Percentiles rank a stretch among this genome's conserved stretches.
phyloP scores from a whole-genome alignment of 2,113 vertebrate species.

The Hippolais icterina region DNA sequence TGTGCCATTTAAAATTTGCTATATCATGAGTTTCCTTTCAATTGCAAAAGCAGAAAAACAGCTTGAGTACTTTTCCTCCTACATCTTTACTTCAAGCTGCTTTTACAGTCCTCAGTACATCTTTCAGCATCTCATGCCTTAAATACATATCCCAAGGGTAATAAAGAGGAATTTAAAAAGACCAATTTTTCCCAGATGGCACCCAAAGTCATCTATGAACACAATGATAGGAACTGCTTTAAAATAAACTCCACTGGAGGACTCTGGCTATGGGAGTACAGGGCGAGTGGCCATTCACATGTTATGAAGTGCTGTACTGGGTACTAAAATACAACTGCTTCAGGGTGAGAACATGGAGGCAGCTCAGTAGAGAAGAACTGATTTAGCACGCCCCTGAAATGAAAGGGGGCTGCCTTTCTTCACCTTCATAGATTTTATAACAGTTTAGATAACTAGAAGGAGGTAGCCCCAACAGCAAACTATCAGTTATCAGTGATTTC shows the following conservation, averaged over 20 bases:
- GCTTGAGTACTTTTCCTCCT: slow-evolving; percentile 67
- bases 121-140: slow-evolving; percentile 43
- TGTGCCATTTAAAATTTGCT: slow-evolving; percentile 54
- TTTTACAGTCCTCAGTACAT: slow-evolving; percentile 46
- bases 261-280: background rate
- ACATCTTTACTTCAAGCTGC: slow-evolving; percentile 59
- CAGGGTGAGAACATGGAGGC: background rate
- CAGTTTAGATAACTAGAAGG: slow-evolving; percentile 38
- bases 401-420: background rate
- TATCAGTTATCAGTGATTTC: slow-evolving; percentile 35
- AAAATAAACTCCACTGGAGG: background rate
- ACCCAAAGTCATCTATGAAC: slow-evolving; percentile 6
- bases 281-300: background rate
- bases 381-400: background rate
- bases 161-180: slow-evolving; percentile 38
- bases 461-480: slow-evolving; percentile 18
- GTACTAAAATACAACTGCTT: background rate
- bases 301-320: background rate
- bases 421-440: background rate
- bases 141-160: slow-evolving; percentile 31
- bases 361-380: background rate
- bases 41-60: slow-evolving; percentile 64
- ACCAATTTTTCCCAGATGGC: slow-evolving; percentile 22
- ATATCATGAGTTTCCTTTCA: slow-evolving; percentile 63
- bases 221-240: background rate